Evolutionary conservation across 2,113 vertebrate species (phyloP), one percentile per base, ranked within the genome.

Genomic region (Chionomys nivalis): DNA sequence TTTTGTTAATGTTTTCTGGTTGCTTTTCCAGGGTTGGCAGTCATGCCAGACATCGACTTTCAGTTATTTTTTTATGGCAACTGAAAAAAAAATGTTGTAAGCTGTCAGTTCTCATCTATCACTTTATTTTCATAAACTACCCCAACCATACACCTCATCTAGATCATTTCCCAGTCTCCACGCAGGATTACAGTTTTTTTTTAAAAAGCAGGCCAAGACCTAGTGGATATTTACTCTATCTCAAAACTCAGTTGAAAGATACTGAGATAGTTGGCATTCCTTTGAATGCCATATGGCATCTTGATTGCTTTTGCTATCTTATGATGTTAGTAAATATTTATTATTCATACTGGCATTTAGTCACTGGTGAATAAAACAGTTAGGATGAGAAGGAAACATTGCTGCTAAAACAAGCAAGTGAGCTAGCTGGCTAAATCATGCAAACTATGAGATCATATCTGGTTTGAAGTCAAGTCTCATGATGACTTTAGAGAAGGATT

Each of bases 1-100:
- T 96, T 75, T n/a, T 83, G 90, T 93, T 96, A 94, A 94, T 96
- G 26, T n/a, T 79, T 97, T 61, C 91, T 94, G 91, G 94, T 42
- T 83, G 68, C 70, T 97, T 90, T 92, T 89, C 73, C 78, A 87
- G 78, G 52, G 75, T 89, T 94, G 72, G 36, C 42, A 96, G 26
- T 61, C 93, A 91, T 73, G 75, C 33, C 93, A 77, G 87, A 96
- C 44, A 75, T n/a, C 86, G 68, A 87, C 49, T 96, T 95, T n/a
- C 70, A 78, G 21, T 86, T 91, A 31, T 89, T 75, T 92, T 93
- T 86, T 92, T 49, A 85, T 93, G 85, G 83, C 31, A 97, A 82
- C 52, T 93, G 91, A 97, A 93, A 87, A 79, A 79, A 91, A 23
- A 70, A 73, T 63, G n/a, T 77, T 97, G 95, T 78, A 92, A 96